Evolutionary conservation across 1,140 invertebrate genomes (phyloP), one percentile per base, ranked within the genome.

Genomic region (Callitettix versicolor): DNA sequence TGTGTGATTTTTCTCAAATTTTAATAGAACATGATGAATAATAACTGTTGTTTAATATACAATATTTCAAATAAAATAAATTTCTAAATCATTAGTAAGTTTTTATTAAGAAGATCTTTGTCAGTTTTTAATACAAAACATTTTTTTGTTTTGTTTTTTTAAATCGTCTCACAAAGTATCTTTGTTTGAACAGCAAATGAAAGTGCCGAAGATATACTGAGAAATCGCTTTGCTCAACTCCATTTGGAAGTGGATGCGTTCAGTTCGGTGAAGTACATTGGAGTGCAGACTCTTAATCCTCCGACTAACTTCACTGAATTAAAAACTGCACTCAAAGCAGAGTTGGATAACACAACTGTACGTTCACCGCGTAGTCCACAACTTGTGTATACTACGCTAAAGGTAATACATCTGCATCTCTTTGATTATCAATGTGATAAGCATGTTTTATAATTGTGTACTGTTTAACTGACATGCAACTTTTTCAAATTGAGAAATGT

Each of bases 211-310:
- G 80, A 84, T 48, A 71, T 84, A 47, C 60, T 91, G 33, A 70
- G 77, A 52, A 69, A 73, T 11, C 75, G 75, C 58, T 88, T 90
- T 67, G 71, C 73, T 33, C 73, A 79, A 54, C 68, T 83, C 57
- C 72, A 77, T 15, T 71, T 81, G 20, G 75, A 78, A 58, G 79
- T 81, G 26, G 82, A 87, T 53, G 81, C 83, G 6, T 88, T 88
- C 63, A 84, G 79, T 65, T 82, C 82, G 1, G 68, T 90, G 1
- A 79, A 80, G 60, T 88, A 88, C 65, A 71, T 87, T 48, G 85
- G 84, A 1, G 71, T 79, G 58, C 75, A 71, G 60, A 83, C 79
- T 7, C 58, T 59, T 1, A 68, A 66, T 33, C 71, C 67, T 7
- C 55, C 66, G 5, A 84, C 81, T 43, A 72, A 78, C 62, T 86